Percentiles rank a stretch among this genome's conserved stretches.
These are phyloP conservation scores for Ictidomys tridecemlineatus DNA, from an alignment of 2,113 vertebrate species.

Conservation along the genomic window DNA sequence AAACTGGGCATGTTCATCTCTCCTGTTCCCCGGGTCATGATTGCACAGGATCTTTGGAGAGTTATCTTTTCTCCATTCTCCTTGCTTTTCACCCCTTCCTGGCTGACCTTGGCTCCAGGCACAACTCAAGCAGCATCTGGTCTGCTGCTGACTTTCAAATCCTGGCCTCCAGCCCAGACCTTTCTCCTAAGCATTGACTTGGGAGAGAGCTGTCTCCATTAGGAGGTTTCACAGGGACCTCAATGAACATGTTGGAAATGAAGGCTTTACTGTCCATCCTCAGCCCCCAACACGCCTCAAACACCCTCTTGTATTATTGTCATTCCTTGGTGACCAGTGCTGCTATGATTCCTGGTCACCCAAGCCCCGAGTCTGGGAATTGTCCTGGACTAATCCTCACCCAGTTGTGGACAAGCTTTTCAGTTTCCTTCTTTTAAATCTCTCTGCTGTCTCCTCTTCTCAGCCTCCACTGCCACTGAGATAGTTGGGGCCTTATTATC, in stretches of 20 bases:
- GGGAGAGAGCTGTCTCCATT: background rate
- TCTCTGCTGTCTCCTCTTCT: background rate
- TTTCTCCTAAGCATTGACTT: background rate
- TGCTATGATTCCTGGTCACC: too few relatives aligned
- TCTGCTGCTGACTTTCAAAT: background rate
- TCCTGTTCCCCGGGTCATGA: background rate
- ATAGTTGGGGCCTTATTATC: background rate
- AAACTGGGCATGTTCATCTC: background rate
- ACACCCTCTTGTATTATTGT: background rate
- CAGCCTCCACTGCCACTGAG: background rate
- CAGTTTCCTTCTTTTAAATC: background rate
- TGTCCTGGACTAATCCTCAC: background rate
- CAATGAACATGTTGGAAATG: background rate
- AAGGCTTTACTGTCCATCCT: background rate
- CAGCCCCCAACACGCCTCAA: background rate
- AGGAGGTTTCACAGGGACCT: background rate
- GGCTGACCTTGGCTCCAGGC: background rate
- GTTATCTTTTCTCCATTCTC: background rate
- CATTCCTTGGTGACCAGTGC: background rate
- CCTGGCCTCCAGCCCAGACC: background rate
- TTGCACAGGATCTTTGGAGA: background rate
- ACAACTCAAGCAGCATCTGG: background rate
- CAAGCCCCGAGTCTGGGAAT: background rate
- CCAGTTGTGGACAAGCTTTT: background rate
- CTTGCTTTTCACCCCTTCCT: background rate